Percentiles rank a stretch among this genome's conserved stretches.
Conservation (phyloP, 2,113 vertebrate species). For the Cephalopholis sonnerati region DNA sequence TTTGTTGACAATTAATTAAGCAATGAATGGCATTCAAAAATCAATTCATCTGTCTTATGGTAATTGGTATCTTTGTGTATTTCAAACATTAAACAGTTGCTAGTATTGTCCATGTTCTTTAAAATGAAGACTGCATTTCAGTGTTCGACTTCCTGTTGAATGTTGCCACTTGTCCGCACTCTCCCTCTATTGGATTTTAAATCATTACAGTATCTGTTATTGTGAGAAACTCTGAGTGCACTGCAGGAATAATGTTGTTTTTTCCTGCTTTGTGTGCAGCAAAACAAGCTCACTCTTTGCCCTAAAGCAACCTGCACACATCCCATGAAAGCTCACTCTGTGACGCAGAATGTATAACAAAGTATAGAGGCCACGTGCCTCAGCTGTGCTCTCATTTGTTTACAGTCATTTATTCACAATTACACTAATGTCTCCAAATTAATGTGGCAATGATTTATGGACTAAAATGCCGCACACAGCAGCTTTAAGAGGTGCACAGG, state of each 20-base stretch:
- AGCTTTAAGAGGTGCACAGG: conserved; percentile 16
- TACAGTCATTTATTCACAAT: conserved; percentile 22
- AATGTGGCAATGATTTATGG: conserved; percentile 49
- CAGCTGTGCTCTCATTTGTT: conserved; percentile 23
- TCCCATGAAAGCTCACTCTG: conserved; percentile 1
- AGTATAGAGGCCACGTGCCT: not conserved
- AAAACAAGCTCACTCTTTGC: conserved; percentile 11
- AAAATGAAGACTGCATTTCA: not conserved
- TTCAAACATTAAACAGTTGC: not conserved
- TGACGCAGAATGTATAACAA: not conserved
- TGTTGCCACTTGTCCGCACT: not conserved
- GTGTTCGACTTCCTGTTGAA: not conserved
- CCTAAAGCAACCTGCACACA: not conserved
- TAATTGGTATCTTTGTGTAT: not conserved
- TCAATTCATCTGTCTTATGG: not conserved
- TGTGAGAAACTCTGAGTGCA: conserved; percentile 12
- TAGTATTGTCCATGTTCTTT: not conserved
- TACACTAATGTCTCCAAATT: conserved; percentile 36
- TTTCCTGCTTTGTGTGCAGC: not conserved
- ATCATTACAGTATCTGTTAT: not conserved
- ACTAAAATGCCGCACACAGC: conserved; percentile 27
- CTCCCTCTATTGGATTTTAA: not conserved
- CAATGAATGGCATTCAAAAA: not conserved
- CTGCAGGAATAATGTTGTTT: not conserved
- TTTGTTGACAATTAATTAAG: not conserved